A percentile compares a stretch with the other conserved stretches of the same genome.
Conservation (phyloP, 2,113 vertebrate genomes). For the Microtus montanus region DNA sequence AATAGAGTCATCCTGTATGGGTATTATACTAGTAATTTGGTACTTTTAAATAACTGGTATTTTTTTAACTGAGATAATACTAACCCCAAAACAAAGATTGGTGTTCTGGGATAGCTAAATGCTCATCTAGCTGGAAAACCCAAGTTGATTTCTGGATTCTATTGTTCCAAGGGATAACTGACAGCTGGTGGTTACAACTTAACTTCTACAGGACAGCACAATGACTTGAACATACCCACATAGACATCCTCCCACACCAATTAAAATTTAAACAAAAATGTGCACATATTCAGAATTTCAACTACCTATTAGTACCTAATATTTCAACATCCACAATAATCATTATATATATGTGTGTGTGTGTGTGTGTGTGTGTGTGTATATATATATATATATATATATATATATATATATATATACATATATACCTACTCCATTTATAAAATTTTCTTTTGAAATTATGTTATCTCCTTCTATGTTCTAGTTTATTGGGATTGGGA, state of each 20-base stretch:
- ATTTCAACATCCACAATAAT: too few species aligned
- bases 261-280: not conserved
- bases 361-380: too few species aligned
- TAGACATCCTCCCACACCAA: not conserved
- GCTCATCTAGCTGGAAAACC: not conserved
- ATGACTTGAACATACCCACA: not conserved
- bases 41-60: not conserved
- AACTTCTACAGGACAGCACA: too few species aligned
- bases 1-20: not conserved
- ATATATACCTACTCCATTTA: not conserved
- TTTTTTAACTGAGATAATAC: not conserved
- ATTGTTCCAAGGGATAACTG: not conserved
- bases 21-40: not conserved
- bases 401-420: too few species aligned
- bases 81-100: not conserved
- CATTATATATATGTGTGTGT: not conserved
- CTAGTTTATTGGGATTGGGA: not conserved
- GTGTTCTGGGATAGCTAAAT: not conserved
- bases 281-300: not conserved
- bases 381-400: too few species aligned
- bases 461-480: not conserved
- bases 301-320: not conserved
- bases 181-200: too few species aligned
- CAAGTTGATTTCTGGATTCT: not conserved
- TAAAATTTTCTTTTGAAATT: not conserved